Base-by-base conservation (phyloP, 2,113 vertebrate species). In the Lepus europaeus region DNA sequence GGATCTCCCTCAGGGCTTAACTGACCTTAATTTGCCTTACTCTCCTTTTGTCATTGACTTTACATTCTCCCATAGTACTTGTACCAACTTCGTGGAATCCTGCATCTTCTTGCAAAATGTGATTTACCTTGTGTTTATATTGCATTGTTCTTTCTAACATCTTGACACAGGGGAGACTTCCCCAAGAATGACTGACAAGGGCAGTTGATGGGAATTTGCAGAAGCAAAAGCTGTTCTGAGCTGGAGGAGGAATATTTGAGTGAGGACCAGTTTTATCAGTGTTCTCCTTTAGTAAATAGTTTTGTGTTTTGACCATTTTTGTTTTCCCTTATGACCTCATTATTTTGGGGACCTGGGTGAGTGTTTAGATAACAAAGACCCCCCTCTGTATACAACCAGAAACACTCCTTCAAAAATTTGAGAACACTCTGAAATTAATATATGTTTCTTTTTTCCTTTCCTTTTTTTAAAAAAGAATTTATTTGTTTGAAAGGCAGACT, bases 251-350 rank as follows among this genome's bases (percentile, higher is more conserved):
- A 77, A 89, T 74, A 31, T 82, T 82, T 78, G 63, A 69, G 7
- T 66, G 74, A 93, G 31, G 31, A 76, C 64, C 36, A 39, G 20
- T 92, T 95, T 95, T 94, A 39, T 94, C 80, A 76, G 27, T 93
- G 77, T 90, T 93, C n/a, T 95, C 88, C 74, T 90, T 91, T 56
- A 56, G 11, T 89, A 61, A 95, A 73, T 77, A 49, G 79, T 87
- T 95, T 73, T 86, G 36, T 90, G 12, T 89, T 63, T 20, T 91
- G 63, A 78, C 29, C 76, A 29, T 69, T 95, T 93, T 96, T 36
- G 27, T 64, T 72, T 89, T 6, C 56, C 31, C 20, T 85, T 89
- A 72, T 82, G 68, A 90, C 25, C 33, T 93, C 11, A 69, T 73
- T 91, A 22, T 61, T 72, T 93, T 93, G 33, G 16, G 17, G 10